Evolutionary conservation across 1,140 invertebrate species (phyloP).

Genomic region (Coenobita brevimanus): DNA sequence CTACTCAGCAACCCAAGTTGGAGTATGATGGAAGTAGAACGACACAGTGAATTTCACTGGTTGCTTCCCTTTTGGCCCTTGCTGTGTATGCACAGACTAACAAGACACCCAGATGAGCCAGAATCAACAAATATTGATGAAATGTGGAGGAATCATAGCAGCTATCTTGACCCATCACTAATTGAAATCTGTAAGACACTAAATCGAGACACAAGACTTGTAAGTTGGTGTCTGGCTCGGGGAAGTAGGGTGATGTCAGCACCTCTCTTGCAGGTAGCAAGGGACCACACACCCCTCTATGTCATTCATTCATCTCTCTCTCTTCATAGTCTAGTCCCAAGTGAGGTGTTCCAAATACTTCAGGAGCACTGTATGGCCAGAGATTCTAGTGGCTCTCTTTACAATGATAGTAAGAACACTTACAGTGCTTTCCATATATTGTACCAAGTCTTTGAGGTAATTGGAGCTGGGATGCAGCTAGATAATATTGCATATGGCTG

Average conservation of each 20-base stretch:
- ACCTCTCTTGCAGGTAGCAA: constrained; percentile 38
- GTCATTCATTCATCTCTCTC: constrained; percentile 28
- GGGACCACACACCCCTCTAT: constrained; percentile 51
- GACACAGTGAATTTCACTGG: constrained; percentile 12
- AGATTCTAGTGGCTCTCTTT: constrained; percentile 31
- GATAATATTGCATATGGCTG: constrained; percentile 47
- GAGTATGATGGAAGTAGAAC: constrained; percentile 32
- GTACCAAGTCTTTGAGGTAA: constrained; percentile 44
- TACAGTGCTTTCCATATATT: constrained; percentile 45
- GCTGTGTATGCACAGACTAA: constrained; percentile 26
- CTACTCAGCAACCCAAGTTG: neutral
- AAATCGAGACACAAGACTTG: constrained; percentile 27
- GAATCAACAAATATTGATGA: neutral
- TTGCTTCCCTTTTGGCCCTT: constrained; percentile 38
- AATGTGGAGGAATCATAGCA: constrained; percentile 28
- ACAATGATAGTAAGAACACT: constrained; percentile 30
- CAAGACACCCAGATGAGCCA: constrained; percentile 1
- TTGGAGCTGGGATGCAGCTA: constrained; percentile 55
- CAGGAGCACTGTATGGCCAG: constrained; percentile 49
- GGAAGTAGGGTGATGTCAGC: constrained; percentile 20
- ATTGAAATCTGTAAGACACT: constrained; percentile 24
- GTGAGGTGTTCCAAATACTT: constrained; percentile 44
- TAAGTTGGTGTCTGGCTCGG: constrained; percentile 41
- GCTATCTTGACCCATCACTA: constrained; percentile 10
- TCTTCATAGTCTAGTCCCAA: constrained; percentile 17